Base-by-base conservation (phyloP, 1,140 invertebrate genomes). In the Sinella curviseta region DNA sequence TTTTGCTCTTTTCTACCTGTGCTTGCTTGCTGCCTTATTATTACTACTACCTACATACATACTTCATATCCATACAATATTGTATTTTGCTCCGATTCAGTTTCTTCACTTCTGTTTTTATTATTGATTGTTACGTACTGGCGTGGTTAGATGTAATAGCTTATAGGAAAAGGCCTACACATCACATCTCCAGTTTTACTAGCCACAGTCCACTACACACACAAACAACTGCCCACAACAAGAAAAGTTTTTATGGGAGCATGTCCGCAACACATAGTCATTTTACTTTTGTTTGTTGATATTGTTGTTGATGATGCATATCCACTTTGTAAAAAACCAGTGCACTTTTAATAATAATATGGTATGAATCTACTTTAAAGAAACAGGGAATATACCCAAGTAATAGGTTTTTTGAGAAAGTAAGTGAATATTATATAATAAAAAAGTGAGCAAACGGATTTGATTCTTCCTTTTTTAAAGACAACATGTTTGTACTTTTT, bases 341-440 rank as follows among this genome's bases (percentile, higher is more conserved):
- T 60, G 55, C 55, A 26, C 55, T 60, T 60, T 60, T 60, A 60
- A 60, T 60, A 60, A 60, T 48, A 48, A 48, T 48, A 48, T 48
- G 39, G 39, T 48, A 48, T 48, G 39, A 48, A n/a, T n/a, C n/a
- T n/a, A n/a, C n/a, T n/a, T n/a, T n/a, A n/a, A 17, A 48, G 39
- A 48, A 48, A 48, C 4, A 17, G 39, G 39, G n/a, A n/a, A n/a
- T n/a, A n/a, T n/a, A n/a, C n/a, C n/a, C n/a, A n/a, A n/a, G n/a
- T 48, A 48, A 48, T 48, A 48, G 39, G 4, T 48, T 48, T 48
- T n/a, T n/a, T n/a, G n/a, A n/a, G n/a, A 48, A 48, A 48, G 39
- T 8, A 48, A 17, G 39, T 48, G 39, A 48, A 48, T 48, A 48
- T 48, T 48, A 48, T 17, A 48, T 4, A 48, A 17, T 48, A 48